Percentiles rank a stretch among this genome's conserved stretches.
These are phyloP conservation scores for Trachymyrmex cornetzi DNA, from an alignment of 1,140 invertebrate genomes.

Conservation along the genomic window DNA sequence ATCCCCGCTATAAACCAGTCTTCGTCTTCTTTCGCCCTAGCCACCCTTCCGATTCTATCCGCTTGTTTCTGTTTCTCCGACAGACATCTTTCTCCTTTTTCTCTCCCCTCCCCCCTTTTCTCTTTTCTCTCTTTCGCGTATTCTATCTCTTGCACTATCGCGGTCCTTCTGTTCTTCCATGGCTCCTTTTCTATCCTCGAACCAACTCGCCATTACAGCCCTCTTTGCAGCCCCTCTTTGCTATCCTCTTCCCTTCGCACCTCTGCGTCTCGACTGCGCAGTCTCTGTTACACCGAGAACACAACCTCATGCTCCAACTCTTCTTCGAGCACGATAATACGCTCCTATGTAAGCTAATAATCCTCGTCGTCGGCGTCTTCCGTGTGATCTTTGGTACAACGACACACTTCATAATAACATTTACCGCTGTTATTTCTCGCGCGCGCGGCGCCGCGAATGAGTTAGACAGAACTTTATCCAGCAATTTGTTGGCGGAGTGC, in stretches of 20 bases:
- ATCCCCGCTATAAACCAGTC: slow-evolving; percentile 75
- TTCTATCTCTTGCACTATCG: slow-evolving; percentile 3
- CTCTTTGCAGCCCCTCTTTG: slow-evolving; percentile 54
- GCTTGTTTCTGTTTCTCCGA: slow-evolving; percentile 36
- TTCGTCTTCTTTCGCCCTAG: slow-evolving; percentile 54
- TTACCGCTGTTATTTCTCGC: slow-evolving; percentile 73
- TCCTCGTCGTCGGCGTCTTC: slow-evolving; percentile 70
- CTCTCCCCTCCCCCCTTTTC: slow-evolving; percentile 32
- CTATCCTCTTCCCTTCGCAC: slow-evolving; percentile 9
- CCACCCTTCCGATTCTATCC: slow-evolving; percentile 66
- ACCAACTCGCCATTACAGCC: slow-evolving; percentile 65
- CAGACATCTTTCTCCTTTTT: background rate
- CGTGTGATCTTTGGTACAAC: slow-evolving; percentile 69
- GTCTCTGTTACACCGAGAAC: slow-evolving; percentile 55
- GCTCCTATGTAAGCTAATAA: slow-evolving; percentile 69
- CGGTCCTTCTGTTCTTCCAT: slow-evolving; percentile 54
- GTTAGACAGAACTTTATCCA: slow-evolving; percentile 63
- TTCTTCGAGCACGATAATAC: slow-evolving; percentile 72
- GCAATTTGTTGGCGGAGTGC: slow-evolving; percentile 36
- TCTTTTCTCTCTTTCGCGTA: slow-evolving; percentile 43
- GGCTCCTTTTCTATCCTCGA: slow-evolving; percentile 37
- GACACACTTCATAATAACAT: slow-evolving; percentile 69
- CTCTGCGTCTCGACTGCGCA: slow-evolving; percentile 44
- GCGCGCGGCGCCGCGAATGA: slow-evolving; percentile 39
- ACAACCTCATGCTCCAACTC: slow-evolving; percentile 54